Conservation (phyloP, 2,797 vertebrate genomes). For the Chelonia mydas region DNA sequence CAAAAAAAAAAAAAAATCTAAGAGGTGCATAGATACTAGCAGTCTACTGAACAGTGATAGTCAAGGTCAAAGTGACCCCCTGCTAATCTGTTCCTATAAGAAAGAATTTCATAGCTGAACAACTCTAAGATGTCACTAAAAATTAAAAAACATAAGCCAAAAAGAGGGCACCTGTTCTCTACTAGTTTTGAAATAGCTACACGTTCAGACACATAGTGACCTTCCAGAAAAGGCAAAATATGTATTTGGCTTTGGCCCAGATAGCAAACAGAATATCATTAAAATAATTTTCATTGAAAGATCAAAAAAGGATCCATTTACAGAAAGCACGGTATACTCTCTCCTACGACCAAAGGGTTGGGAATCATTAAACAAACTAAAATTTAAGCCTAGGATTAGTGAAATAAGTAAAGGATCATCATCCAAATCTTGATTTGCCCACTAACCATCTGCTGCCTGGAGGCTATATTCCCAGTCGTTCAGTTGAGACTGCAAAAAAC, state of each 20-base stretch:
- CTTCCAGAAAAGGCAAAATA: not conserved
- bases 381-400: conserved; percentile 29
- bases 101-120: not conserved
- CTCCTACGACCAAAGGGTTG: not conserved
- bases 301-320: conserved; percentile 11
- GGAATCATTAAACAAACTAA: conserved; percentile 21
- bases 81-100: not conserved
- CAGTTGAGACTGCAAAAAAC: conserved; percentile 36
- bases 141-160: not conserved
- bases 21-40: not conserved
- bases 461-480: conserved; percentile 50
- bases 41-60: not conserved
- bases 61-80: not conserved
- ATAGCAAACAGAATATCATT: not conserved
- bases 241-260: not conserved
- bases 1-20: not conserved
- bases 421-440: conserved; percentile 40
- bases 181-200: not conserved
- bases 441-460: conserved; percentile 63
- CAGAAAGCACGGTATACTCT: not conserved
- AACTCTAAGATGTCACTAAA: not conserved
- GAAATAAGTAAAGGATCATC: conserved; percentile 48
- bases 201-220: not conserved
- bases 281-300: not conserved
- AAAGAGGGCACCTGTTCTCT: not conserved